Evolutionary conservation across 2,888 invertebrate genomes (phyloP).

Genomic region (Molorchus minor): DNA sequence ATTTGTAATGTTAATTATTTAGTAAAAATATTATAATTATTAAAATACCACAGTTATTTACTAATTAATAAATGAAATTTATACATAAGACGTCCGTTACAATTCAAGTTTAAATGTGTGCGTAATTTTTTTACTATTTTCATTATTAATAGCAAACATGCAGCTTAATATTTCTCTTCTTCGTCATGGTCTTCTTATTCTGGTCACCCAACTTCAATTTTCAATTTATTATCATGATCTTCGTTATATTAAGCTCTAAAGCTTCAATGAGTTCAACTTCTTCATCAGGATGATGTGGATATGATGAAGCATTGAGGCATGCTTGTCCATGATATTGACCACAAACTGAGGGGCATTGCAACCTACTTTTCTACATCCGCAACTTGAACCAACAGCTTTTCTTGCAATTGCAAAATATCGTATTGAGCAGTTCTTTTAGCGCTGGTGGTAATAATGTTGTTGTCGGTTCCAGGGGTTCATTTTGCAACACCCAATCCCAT

Average conservation of each 20-base stretch:
- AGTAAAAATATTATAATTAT: background rate
- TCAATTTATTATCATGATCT: background rate
- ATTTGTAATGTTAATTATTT: background rate
- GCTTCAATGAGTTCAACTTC: background rate
- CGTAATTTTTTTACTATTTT: background rate
- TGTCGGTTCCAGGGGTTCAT: slow-evolving; percentile 51
- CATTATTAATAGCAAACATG: background rate
- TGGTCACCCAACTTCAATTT: background rate
- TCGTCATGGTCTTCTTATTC: background rate
- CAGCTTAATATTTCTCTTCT: background rate
- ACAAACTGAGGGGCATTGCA: slow-evolving; percentile 1
- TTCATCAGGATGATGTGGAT: background rate
- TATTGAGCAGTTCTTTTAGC: slow-evolving; percentile 45
- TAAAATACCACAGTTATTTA: too few species aligned
- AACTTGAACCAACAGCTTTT: slow-evolving; percentile 47
- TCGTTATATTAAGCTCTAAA: background rate
- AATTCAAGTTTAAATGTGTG: background rate
- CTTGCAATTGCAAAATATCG: slow-evolving; percentile 48
- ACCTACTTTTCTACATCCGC: slow-evolving; percentile 42
- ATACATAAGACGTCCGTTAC: too few species aligned
- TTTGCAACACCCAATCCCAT: slow-evolving; percentile 45
- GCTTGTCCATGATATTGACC: background rate
- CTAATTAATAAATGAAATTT: too few species aligned
- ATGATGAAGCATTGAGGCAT: background rate
- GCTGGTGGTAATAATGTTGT: slow-evolving; percentile 49